Evolutionary conservation across 1,140 invertebrate species (phyloP), one percentile per base, ranked within the genome.

Genomic region (Lordiphosa collinella): DNA sequence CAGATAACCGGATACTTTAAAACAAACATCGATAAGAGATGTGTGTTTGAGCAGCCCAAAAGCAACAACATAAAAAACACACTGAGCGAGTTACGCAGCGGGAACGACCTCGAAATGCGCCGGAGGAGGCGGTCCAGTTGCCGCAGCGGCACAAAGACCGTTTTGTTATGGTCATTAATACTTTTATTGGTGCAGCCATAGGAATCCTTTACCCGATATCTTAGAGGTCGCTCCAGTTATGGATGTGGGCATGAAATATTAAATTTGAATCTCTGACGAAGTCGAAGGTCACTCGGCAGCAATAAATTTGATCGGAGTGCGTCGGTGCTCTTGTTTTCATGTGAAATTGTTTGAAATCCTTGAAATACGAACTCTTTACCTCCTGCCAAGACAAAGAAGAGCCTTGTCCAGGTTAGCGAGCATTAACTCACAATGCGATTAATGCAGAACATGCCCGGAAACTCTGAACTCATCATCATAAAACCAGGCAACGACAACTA

Each of bases 161-260:
- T 87, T 87, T 87, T 85, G 79, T 87, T 85, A 72, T 87, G 85
- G 71, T 74, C 74, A 80, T 85, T 85, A 74, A 84, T 76, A 55
- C 74, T 80, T 87, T 87, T 87, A 86, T 87, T 66, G 67, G 43
- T 48, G 67, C 66, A 58, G 62, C 61, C 65, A 25, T 2, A 44
- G 16, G 22, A 71, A 66, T 80, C 71, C 73, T 79, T 70, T 69
- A 38, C 25, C 46, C n/a, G 29, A 29, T 18, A 34, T 7, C 4
- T 46, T 51, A 48, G 54, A 63, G 52, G 63, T 41, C 78, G 73
- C 76, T 84, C 63, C 56, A 79, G 80, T 87, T 87, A 71, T 70
- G 63, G 36, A 54, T 54, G 53, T 66, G 69, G 32, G 63, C 78
- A 72, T 84, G 64, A 84, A 85, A 84, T 85, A 73, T 78, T 56